These are phyloP conservation scores for Myotis vivesi DNA, from an alignment of 2,797 vertebrate genomes.

Conservation along the genomic window DNA sequence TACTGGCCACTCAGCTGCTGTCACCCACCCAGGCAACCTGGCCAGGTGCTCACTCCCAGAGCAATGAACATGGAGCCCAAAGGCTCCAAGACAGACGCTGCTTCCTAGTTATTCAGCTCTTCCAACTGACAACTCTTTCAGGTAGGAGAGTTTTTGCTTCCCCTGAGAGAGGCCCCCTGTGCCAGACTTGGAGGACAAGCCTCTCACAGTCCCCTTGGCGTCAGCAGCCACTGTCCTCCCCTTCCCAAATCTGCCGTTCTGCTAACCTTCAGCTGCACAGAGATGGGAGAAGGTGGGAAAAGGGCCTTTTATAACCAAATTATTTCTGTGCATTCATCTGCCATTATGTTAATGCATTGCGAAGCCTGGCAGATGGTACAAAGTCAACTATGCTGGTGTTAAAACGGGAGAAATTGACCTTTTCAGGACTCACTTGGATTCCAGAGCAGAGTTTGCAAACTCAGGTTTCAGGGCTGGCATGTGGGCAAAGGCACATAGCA, in stretches of 20 bases:
- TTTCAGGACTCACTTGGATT: slow-evolving; percentile 82
- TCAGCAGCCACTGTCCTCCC: slow-evolving; percentile 42
- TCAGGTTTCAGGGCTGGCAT: slow-evolving; percentile 52
- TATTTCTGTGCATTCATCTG: slow-evolving; percentile 84
- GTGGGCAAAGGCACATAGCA: slow-evolving; percentile 53
- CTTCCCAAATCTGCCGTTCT: slow-evolving; percentile 72
- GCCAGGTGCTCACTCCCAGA: background rate
- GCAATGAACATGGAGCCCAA: background rate
- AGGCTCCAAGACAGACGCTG: background rate
- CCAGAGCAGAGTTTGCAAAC: slow-evolving; percentile 79
- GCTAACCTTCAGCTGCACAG: slow-evolving; percentile 83
- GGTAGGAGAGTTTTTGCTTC: background rate
- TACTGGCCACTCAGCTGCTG: background rate
- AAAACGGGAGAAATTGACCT: slow-evolving; percentile 84
- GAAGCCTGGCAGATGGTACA: slow-evolving; percentile 86
- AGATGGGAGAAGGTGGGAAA: slow-evolving; percentile 76
- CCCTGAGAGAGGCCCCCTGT: background rate
- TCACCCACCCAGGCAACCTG: background rate
- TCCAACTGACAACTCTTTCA: background rate
- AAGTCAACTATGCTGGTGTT: slow-evolving; percentile 82
- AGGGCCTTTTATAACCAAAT: slow-evolving; percentile 83
- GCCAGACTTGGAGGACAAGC: background rate
- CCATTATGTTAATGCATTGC: slow-evolving; percentile 85
- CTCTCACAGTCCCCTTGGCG: background rate
- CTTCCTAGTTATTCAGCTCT: background rate